These are phyloP conservation scores for Noctua janthina DNA, from an alignment of 2,888 invertebrate genomes.

Conservation along the genomic window DNA sequence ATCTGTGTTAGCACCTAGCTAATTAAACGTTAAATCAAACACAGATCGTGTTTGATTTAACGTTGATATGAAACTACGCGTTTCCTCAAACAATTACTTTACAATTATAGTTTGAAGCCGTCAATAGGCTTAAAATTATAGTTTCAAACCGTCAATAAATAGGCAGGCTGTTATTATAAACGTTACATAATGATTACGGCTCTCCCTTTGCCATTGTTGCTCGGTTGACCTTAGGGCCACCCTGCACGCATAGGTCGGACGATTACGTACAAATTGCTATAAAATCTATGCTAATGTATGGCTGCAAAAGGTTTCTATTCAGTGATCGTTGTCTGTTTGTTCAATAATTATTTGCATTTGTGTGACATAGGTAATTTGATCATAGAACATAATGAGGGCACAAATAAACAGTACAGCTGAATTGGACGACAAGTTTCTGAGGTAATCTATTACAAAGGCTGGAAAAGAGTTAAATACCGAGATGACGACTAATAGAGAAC, in stretches of 20 bases:
- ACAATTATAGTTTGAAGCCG: constrained; percentile 11
- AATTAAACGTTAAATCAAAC: not conserved
- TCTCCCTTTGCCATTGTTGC: constrained; percentile 34
- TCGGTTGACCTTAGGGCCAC: constrained; percentile 30
- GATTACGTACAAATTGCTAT: constrained; percentile 29
- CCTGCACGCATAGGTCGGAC: constrained; percentile 27
- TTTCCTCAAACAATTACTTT: constrained; percentile 12
- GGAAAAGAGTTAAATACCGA: not conserved
- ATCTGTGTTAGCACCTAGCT: too few relatives aligned
- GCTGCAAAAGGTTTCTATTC: not conserved
- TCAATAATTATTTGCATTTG: not conserved
- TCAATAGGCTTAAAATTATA: constrained; percentile 15
- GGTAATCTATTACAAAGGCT: not conserved
- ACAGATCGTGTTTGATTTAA: too few relatives aligned
- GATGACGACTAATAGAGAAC: not conserved
- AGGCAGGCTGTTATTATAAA: not conserved
- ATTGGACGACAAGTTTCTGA: not conserved
- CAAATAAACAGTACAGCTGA: not conserved
- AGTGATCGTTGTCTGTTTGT: not conserved
- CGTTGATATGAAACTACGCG: constrained; percentile 10
- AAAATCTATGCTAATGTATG: constrained; percentile 31
- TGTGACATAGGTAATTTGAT: not conserved
- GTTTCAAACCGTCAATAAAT: constrained; percentile 1
- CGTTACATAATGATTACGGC: constrained; percentile 16
- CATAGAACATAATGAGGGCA: not conserved